Evolutionary conservation across 2,888 invertebrate genomes (phyloP).

Genomic region (Trachelus iudaicus): DNA sequence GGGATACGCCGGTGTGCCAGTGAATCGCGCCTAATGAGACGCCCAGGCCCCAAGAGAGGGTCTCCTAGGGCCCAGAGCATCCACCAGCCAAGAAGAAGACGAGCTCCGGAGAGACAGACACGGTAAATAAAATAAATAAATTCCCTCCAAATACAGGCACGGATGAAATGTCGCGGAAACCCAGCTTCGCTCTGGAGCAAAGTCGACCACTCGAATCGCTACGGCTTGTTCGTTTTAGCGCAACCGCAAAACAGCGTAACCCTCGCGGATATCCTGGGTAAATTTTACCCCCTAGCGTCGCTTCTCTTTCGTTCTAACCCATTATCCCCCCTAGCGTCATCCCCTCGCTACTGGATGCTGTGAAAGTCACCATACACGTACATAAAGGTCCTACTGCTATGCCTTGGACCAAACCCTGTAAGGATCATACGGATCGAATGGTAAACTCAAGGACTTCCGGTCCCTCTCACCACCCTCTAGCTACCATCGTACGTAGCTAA

Average conservation of each 20-base stretch:
- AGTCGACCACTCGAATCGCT: neutral
- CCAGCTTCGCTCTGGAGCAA: neutral
- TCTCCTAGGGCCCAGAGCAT: slow-evolving; percentile 15
- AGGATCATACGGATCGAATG: neutral
- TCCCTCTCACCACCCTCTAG: neutral
- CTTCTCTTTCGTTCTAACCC: neutral
- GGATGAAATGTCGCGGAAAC: slow-evolving; percentile 45
- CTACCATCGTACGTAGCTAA: slow-evolving; percentile 22
- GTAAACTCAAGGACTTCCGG: neutral
- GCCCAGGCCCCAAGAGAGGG: slow-evolving; percentile 50
- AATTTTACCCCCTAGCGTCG: too few relatives aligned
- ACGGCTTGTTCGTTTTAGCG: neutral
- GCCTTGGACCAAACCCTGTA: neutral
- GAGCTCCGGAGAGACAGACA: slow-evolving; percentile 19
- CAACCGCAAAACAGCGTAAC: neutral
- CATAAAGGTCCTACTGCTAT: neutral
- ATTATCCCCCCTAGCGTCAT: neutral
- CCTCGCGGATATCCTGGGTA: neutral
- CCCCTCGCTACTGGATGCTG: neutral
- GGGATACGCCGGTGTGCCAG: slow-evolving; percentile 55
- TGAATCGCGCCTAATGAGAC: slow-evolving; percentile 63
- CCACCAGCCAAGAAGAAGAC: slow-evolving; percentile 8
- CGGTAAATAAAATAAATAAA: slow-evolving; percentile 52
- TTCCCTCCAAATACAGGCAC: slow-evolving; percentile 38
- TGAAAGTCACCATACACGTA: neutral